Base-by-base conservation (phyloP, 2,888 invertebrate species). In the Branchellion lobata region DNA sequence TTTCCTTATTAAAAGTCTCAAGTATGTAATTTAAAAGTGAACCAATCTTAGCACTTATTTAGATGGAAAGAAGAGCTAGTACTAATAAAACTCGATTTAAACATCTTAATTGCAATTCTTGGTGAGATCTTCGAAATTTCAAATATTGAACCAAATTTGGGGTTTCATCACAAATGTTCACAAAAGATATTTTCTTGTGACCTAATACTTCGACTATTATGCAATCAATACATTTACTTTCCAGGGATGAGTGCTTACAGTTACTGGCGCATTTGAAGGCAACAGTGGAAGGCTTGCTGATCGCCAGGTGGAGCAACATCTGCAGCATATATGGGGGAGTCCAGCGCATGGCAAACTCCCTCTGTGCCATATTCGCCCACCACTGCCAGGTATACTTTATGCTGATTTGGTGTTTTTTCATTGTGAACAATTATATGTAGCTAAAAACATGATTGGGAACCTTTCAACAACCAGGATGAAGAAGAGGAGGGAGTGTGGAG, bases 271-370 rank as follows among this genome's bases (percentile, higher is more conserved):
- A 57, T n/a, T 57, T 57, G 61, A 57, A 57, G 24, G 61, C 61
- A n/a, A 57, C 61, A 57, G 61, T 57, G 21, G 61, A 57, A 57
- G 61, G 61, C 24, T 57, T 57, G 61, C 61, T 57, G 21, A 5
- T 24, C 3, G 3, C 3, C 61, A 5, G n/a, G 5, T 57, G n/a
- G 11, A 57, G 24, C 5, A n/a, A 57, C 24, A 57, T 57, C 24
- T n/a, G 61, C 24, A 57, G 21, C 5, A 57, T 57, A 57, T 57
- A 57, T 57, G 61, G 61, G 21, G 61, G n/a, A 3, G 24, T 57
- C 5, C 8, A 57, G 3, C 5, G 61, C 5, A 57, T 57, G 24
- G 61, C 61, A 3, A 3, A 3, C 21, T 57, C 61, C 24, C 61
- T 57, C 24, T 5, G n/a, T 5, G 5, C 61, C 61, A 57, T 57